A percentile compares a stretch with the other conserved stretches of the same genome.
Evolutionary conservation across 2,888 invertebrate genomes (phyloP).

Genomic region (Sinotaia quadrata): DNA sequence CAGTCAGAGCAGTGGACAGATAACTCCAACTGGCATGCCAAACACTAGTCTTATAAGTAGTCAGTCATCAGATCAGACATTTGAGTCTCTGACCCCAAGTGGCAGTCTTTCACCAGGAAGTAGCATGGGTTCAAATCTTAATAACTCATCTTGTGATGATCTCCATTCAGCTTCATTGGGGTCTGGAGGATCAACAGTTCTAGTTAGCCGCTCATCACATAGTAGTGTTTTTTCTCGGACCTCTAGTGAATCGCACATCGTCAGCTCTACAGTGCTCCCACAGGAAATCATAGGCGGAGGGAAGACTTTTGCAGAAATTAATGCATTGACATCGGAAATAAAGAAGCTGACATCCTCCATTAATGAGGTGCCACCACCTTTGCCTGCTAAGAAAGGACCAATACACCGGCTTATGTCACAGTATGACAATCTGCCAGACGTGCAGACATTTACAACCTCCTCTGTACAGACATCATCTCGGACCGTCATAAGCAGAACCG

Average conservation of each 20-base stretch:
- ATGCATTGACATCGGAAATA: conserved; percentile 60
- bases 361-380: conserved; percentile 74
- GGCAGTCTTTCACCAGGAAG: conserved; percentile 77
- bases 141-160: conserved; percentile 78
- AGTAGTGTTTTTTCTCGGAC: conserved; percentile 46
- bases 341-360: conserved; percentile 60
- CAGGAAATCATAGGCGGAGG: conserved; percentile 8
- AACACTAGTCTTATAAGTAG: neutral
- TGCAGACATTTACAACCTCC: conserved; percentile 13
- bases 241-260: conserved; percentile 46
- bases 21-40: conserved; percentile 10
- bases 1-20: conserved; percentile 29
- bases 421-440: conserved; percentile 79
- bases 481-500: conserved; percentile 43
- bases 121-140: conserved; percentile 89
- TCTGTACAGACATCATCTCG: conserved; percentile 42
- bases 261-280: conserved; percentile 24
- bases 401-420: conserved; percentile 79
- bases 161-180: neutral
- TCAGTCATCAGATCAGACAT: neutral
- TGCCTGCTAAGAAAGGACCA: conserved; percentile 78
- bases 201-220: conserved; percentile 10
- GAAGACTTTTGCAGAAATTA: conserved; percentile 58
- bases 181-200: conserved; percentile 3
- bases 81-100: conserved; percentile 35